These are phyloP conservation scores for Cryptocephalus primarius DNA, from an alignment of 2,888 invertebrate species.

Conservation along the genomic window DNA sequence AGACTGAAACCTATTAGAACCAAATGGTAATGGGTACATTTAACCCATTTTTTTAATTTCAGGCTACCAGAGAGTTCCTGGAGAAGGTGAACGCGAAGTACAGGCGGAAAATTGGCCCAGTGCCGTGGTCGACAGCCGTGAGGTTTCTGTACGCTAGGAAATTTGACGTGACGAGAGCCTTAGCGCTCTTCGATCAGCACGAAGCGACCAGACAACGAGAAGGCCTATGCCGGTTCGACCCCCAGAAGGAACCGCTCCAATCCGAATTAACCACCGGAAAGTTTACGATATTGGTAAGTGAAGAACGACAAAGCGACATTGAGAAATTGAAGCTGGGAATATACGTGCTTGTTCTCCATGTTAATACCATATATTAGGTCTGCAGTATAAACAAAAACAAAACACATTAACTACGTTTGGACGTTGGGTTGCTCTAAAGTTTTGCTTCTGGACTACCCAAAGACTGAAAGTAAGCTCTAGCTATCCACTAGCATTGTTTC, in stretches of 20 bases:
- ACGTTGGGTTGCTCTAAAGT: too few relatives aligned
- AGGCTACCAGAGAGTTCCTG: constrained; percentile 75
- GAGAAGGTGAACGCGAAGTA: constrained; percentile 60
- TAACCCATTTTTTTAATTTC: constrained; percentile 27
- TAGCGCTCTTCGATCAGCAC: constrained; percentile 86
- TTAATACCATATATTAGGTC: too few relatives aligned
- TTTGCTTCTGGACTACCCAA: too few relatives aligned
- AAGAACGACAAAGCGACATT: too few relatives aligned
- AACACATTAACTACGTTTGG: too few relatives aligned
- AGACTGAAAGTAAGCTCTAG: too few relatives aligned
- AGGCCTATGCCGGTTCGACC: constrained; percentile 75
- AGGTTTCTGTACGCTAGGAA: constrained; percentile 89
- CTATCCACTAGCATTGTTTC: too few relatives aligned
- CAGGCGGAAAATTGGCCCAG: constrained; percentile 43
- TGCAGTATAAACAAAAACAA: too few relatives aligned
- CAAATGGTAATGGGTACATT: too few relatives aligned
- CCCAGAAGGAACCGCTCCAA: constrained; percentile 69
- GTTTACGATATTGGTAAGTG: constrained; percentile 84
- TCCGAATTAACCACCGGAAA: constrained; percentile 86
- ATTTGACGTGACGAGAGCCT: constrained; percentile 83
- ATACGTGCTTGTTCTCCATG: too few relatives aligned
- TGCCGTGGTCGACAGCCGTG: constrained; percentile 81
- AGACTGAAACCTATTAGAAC: too few relatives aligned
- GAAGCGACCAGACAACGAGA: constrained; percentile 81
- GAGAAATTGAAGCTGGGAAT: background rate